A percentile compares a stretch with the other conserved stretches of the same genome.
These are phyloP conservation scores for Turdus rufiventris DNA, from an alignment of 2,113 vertebrate genomes.

Conservation along the genomic window DNA sequence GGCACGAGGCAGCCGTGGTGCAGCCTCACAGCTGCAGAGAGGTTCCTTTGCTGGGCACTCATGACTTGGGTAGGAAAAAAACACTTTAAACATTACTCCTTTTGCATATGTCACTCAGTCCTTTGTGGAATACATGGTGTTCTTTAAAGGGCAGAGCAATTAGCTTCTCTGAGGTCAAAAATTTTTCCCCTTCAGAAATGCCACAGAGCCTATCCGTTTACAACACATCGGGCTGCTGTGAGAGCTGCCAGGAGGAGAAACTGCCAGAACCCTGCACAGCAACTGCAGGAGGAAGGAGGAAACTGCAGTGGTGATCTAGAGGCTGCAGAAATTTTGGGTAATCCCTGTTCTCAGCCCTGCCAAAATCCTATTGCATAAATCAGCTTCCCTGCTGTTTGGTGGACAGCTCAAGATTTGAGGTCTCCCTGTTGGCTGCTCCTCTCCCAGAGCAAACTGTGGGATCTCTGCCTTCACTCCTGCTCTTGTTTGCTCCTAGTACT, in stretches of 20 bases:
- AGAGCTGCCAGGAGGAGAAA: not conserved
- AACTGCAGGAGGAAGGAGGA: not conserved
- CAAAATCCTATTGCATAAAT: not conserved
- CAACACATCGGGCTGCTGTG: rapidly evolving
- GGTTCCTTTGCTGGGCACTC: rapidly evolving
- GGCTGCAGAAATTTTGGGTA: not conserved
- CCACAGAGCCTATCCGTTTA: conserved; percentile 6
- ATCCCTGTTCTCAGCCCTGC: not conserved
- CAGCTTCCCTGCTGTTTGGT: not conserved
- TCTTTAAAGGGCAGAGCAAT: conserved; percentile 40
- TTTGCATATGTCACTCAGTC: not conserved
- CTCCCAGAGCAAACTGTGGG: rapidly evolving
- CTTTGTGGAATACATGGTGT: not conserved
- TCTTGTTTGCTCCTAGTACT: not conserved
- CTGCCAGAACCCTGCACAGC: not conserved
- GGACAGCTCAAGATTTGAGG: not conserved
- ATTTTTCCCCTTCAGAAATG: not conserved
- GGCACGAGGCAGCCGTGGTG: not conserved
- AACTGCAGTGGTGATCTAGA: not conserved
- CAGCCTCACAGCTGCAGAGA: not conserved
- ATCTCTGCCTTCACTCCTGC: not conserved
- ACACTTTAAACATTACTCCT: not conserved
- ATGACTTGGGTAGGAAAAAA: not conserved
- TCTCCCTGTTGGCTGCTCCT: not conserved
- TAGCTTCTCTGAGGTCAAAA: not conserved